Evolutionary conservation across 2,888 invertebrate genomes (phyloP), one percentile per base, ranked within the genome.

Genomic region (Eurytoma adleriae): DNA sequence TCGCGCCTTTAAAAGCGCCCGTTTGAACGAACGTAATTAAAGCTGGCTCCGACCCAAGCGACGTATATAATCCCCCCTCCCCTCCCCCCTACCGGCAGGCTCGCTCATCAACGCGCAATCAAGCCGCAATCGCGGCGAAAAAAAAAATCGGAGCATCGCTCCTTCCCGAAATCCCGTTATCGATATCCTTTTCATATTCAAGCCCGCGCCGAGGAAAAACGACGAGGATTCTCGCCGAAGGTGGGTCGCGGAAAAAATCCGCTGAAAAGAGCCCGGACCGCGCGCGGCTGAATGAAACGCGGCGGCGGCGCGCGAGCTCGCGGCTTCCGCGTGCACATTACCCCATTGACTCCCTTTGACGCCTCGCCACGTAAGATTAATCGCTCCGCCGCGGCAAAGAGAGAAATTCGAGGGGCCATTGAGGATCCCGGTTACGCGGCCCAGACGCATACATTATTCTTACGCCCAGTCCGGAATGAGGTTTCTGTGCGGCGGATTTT

Each of bases 281-380:
- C 24, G 24, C 24, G 40, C 40, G 40, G 40, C 40, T 10, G 40
- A 5, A 40, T 40, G 40, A 40, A 40, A 10, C 40, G 30, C n/a
- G n/a, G n/a, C n/a, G n/a, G n/a, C n/a, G n/a, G n/a, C n/a, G n/a
- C n/a, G n/a, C 30, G 5, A 0, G 5, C 5, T 0, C 30, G 40
- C 1, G 40, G 40, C 40, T 72, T 72, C 62, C 62, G 24, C 14
- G 52, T 40, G 54, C 27, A 54, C 73, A 20, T 30, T 62, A 62
- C 30, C 10, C 61, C 56, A 73, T 64, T 74, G 66, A 66, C 50
- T 61, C 24, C 50, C 61, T 18, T 62, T 27, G 48, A 52, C 62
- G 72, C 50, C 57, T n/a, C 57, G 16, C 20, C 62, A 12, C 62
- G 24, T 18, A 50, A 72, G 72, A 72, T 72, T 72, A 62, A 72